Evolutionary conservation across 2,797 vertebrate genomes (phyloP), one percentile per base, ranked within the genome.

Genomic region (Lacerta bilineata): DNA sequence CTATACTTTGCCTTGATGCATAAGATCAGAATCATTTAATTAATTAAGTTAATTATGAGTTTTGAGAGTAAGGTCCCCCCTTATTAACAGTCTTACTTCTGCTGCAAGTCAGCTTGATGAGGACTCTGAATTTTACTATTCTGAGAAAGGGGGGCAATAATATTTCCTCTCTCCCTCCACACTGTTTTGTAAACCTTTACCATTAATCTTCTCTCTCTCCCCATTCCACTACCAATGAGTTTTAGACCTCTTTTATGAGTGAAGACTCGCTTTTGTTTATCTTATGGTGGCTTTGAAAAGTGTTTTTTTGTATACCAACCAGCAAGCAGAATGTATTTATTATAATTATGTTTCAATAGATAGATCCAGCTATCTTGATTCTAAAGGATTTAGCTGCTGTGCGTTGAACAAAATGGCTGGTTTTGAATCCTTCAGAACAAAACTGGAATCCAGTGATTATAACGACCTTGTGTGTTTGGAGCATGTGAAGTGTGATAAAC

Each of bases 331-430:
- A 69, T 5, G 8, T 23, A 18, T 79, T 80, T 90, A 43, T 61
- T 46, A 93, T 93, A 90, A 1, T 55, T 29, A 8, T 23, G 6
- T 36, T 93, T 90, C 93, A 89, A 93, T 91, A 94, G 91, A 93
- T 92, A 94, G 77, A 84, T 84, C 91, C 92, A 84, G 80, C 91
- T 91, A 86, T 86, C 93, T 88, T 82, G 81, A 84, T 93, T 93
- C 90, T 90, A 88, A 88, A 89, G 92, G 93, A 93, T 95, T 94
- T 93, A 75, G 81, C 84, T 80, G 82, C 8, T 39, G 46, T 69
- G 43, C n/a, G 2, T 80, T 41, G 69, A 75, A 64, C 77, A 80
- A 80, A 66, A 80, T 80, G 55, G 83, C 88, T 80, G 61, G 5
- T 80, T 66, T 61, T 43, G 8, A 84, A 61, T 85, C 55, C 83